Evolutionary conservation across 2,888 invertebrate genomes (phyloP).

Genomic region (Nomada lathburiana): DNA sequence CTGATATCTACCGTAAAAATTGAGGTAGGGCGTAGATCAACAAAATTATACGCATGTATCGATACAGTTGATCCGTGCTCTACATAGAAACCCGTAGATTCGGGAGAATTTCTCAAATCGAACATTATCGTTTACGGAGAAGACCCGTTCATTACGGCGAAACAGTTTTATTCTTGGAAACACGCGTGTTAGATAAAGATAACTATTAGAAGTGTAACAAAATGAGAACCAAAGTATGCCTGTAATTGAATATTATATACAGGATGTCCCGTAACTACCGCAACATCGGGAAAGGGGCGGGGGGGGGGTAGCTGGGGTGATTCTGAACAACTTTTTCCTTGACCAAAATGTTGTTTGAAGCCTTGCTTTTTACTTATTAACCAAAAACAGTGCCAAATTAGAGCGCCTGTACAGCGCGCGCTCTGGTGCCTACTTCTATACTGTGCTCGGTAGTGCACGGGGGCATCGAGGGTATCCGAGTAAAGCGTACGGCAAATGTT

Average conservation of each 20-base stretch:
- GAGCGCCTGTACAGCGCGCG: too few species aligned
- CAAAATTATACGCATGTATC: conserved; percentile 44
- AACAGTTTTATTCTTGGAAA: conserved; percentile 55
- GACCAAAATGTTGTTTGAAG: too few species aligned
- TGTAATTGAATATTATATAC: conserved; percentile 50
- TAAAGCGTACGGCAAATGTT: too few species aligned
- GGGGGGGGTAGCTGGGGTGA: too few species aligned
- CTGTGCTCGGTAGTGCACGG: too few species aligned
- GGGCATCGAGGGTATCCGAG: too few species aligned
- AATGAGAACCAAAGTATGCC: conserved; percentile 56
- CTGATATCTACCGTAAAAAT: conserved; percentile 57
- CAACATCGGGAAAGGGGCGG: too few species aligned
- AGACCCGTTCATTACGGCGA: conserved; percentile 45
- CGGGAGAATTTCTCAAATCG: conserved; percentile 47
- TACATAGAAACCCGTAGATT: conserved; percentile 41
- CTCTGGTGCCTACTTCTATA: too few species aligned
- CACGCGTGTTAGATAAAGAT: conserved; percentile 40
- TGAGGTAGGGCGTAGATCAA: conserved; percentile 54
- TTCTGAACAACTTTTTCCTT: too few species aligned
- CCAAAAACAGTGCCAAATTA: too few species aligned
- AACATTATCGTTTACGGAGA: conserved; percentile 28
- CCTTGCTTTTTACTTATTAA: too few species aligned
- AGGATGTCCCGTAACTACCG: too few species aligned
- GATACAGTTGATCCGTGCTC: conserved; percentile 61
- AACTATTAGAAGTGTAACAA: conserved; percentile 42